Conservation (phyloP, 2,888 invertebrate species). For the Dasysyrphus albostriatus region DNA sequence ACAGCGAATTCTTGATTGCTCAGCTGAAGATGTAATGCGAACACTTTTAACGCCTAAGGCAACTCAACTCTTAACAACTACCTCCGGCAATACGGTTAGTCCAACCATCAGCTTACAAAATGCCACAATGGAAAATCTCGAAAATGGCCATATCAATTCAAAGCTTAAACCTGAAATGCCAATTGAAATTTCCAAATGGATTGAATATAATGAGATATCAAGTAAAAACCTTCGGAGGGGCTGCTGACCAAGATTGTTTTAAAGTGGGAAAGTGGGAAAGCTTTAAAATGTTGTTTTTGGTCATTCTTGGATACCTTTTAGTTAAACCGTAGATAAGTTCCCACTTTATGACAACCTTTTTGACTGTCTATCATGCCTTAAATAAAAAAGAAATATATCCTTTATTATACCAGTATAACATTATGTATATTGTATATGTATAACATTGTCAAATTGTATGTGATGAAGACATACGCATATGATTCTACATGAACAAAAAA, state of each 20-base stretch:
- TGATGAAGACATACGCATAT: slow-evolving; percentile 5
- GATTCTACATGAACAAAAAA: slow-evolving; percentile 3
- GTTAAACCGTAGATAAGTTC: not conserved
- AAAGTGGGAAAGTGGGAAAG: slow-evolving; percentile 57
- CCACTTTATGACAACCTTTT: slow-evolving; percentile 41
- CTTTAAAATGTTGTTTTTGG: not conserved
- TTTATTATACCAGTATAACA: not conserved
- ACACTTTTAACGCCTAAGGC: slow-evolving; percentile 81
- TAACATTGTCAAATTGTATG: slow-evolving; percentile 15
- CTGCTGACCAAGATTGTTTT: slow-evolving; percentile 79
- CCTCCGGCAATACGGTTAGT: slow-evolving; percentile 77
- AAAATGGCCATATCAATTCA: slow-evolving; percentile 80
- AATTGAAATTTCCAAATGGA: slow-evolving; percentile 88
- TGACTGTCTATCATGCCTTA: slow-evolving; percentile 42
- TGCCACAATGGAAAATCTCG: slow-evolving; percentile 68
- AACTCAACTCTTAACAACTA: slow-evolving; percentile 78
- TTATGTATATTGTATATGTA: slow-evolving; percentile 2
- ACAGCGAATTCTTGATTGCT: slow-evolving; percentile 85
- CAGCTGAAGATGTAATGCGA: slow-evolving; percentile 84
- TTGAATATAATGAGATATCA: slow-evolving; percentile 89
- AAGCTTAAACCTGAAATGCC: slow-evolving; percentile 86
- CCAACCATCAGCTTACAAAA: slow-evolving; percentile 79
- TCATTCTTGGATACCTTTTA: not conserved
- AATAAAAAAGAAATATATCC: slow-evolving; percentile 3
- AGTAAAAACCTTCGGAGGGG: slow-evolving; percentile 86